Base-by-base conservation (phyloP, 2,797 vertebrate species). In the Amphiprion clarkii region DNA sequence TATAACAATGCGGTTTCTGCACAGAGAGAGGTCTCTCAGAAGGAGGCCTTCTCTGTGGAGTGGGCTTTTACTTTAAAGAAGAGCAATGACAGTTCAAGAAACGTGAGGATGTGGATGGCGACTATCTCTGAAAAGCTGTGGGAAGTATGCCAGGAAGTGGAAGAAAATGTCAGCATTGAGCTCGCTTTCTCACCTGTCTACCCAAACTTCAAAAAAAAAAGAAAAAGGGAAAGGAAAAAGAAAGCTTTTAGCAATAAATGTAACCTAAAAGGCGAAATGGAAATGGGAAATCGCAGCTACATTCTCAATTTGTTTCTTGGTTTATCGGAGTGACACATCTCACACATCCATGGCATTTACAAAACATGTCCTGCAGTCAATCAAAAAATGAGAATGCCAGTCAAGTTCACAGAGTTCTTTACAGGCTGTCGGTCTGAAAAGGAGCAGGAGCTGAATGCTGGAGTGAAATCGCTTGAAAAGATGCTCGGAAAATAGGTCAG, bases 401-500 rank as follows among this genome's bases (percentile, higher is more conserved):
- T 83, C 82, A 83, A 80, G 73, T 88, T 88, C 76, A 79, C 65
- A 83, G 61, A 58, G 17, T 14, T 49, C 74, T 89, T 88, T 82
- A 71, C 66, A 46, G 49, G 51, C 60, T 59, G 80, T 44, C 31
- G 79, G 74, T 89, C 54, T 84, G 49, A 84, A 75, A 84, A 23
- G 54, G 54, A 85, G 53, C 65, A 67, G 73, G 60, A 79, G 69
- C 80, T 84, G 83, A 88, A 90, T 78, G 78, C 65, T 42, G 79
- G 60, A 79, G 79, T 79, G 78, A 85, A 75, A 81, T 11, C 4
- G 56, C 49, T 81, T 82, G 67, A 87, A 82, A 83, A 78, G 58
- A 69, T 64, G 40, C 67, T 75, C 68, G 55, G 79, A 85, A 90
- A 88, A 86, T 88, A 82, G 85, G 84, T 88, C 89, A 85, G 75